A percentile compares a stretch with the other conserved stretches of the same genome.
These are phyloP conservation scores for Chaetops frenatus DNA, from an alignment of 2,113 vertebrate genomes.

Conservation along the genomic window DNA sequence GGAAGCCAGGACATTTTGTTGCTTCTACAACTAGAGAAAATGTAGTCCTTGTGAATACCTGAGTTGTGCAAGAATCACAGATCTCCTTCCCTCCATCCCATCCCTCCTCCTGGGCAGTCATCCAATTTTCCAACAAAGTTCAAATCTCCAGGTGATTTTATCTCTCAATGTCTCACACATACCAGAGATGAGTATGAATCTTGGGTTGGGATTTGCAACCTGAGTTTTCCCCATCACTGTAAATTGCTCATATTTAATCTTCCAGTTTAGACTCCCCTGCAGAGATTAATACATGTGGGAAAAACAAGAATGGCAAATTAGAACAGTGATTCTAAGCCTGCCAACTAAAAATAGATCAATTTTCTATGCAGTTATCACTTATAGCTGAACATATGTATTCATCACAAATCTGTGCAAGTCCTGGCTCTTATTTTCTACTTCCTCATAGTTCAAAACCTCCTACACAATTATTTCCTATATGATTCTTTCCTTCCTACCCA, in stretches of 20 bases:
- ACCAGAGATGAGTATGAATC: not conserved
- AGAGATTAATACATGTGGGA: not conserved
- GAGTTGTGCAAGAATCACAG: not conserved
- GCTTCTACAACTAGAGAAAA: not conserved
- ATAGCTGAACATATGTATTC: not conserved
- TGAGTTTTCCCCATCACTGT: not conserved
- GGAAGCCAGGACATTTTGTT: not conserved
- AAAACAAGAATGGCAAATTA: not conserved
- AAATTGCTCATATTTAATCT: not conserved
- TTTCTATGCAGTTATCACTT: not conserved
- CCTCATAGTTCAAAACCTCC: not conserved
- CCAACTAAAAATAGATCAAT: not conserved
- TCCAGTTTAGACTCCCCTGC: not conserved
- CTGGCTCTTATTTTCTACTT: not conserved
- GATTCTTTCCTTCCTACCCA: not conserved
- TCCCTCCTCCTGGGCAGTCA: not conserved
- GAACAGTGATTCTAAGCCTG: not conserved
- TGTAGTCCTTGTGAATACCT: not conserved
- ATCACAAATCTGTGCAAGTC: not conserved
- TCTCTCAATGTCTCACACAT: not conserved
- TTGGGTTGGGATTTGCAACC: not conserved
- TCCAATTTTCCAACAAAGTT: not conserved
- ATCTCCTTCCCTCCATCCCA: not conserved
- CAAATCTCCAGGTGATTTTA: not conserved
- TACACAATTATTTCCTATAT: slow-evolving; percentile 5